Base-by-base conservation (phyloP, 2,113 vertebrate species). In the Hemiscyllium ocellatum region DNA sequence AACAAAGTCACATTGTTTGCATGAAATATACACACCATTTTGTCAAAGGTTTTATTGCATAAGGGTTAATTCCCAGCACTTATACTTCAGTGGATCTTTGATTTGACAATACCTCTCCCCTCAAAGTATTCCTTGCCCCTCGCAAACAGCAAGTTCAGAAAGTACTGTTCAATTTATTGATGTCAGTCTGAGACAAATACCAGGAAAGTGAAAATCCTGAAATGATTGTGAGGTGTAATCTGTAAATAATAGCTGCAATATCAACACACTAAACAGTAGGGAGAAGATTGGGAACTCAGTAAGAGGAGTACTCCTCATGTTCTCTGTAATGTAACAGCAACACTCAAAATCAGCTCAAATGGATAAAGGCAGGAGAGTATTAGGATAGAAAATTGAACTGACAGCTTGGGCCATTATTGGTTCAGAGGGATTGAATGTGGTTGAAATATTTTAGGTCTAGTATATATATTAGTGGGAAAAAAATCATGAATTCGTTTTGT, bases 241-340 rank as follows among this genome's bases (percentile, higher is more conserved):
- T 42, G 66, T 37, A 68, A 66, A 93, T 93, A 42, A 20, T 33
- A 93, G 19, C 61, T 68, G 61, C 19, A 93, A 66, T 37, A 93
- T 66, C 19, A 33, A 68, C n/a, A 37, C 19, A 20, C 61, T 66
- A 65, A n/a, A n/a, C 0, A 65, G 56, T n/a, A 65, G 52, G 26
- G 87, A 65, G 61, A 83, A 83, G 17, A 91, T n/a, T 66, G 61
- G 5, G 37, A 91, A 93, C 22, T 93, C 89, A 93, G 22, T 93
- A 37, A 37, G n/a, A 66, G n/a, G 61, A 33, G 61, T 65, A 61
- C 33, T 91, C 61, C 33, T 65, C 33, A 37, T 15, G 7, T 91
- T 91, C 89, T 65, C 56, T 91, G 56, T 61, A 19, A 93, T 66
- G n/a, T 93, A 91, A 91, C 61, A 66, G 33, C 33, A 93, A 93